Evolutionary conservation across 1,140 invertebrate genomes (phyloP), one percentile per base, ranked within the genome.

Genomic region (Phymorhynchus buccinoides): DNA sequence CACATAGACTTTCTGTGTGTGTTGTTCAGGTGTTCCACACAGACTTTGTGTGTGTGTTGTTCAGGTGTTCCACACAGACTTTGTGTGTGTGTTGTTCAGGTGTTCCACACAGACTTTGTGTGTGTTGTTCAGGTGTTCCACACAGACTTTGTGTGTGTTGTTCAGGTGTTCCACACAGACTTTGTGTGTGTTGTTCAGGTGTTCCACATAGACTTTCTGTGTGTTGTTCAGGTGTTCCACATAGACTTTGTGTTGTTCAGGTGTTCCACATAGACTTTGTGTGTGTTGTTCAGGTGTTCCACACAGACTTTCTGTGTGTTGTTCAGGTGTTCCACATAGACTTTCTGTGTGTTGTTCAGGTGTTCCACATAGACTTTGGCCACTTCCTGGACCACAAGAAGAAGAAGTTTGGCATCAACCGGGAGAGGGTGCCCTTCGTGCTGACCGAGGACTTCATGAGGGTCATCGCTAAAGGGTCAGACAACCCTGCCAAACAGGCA

Each of bases 311-410:
- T 94, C n/a, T n/a, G n/a, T n/a, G n/a, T n/a, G n/a, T n/a, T n/a
- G n/a, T n/a, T n/a, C n/a, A n/a, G n/a, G n/a, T n/a, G n/a, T n/a
- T n/a, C n/a, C 7, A 52, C 48, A 12, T 7, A 52, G 22, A n/a
- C 30, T 14, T 71, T 71, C 66, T 71, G 66, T 87, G 7, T 48
- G 75, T 39, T 85, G 89, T 91, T 30, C 89, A 95, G 96, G 95
- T 99, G 78, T 99, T 99, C 94, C 99, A 99, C 93, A 99, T 99
- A 84, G 99, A 99, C 94, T 99, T 99, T 94, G 99, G 99, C n/a
- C 99, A 99, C 89, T 99, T 99, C 93, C 94, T 99, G 37, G 98
- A 99, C 27, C 98, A 99, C 93, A 99, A 99, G 92, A 99, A 99
- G 94, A 98, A 99, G 92, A 99, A 99, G 94, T 99, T 99, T 95